Conservation (phyloP, 2,888 invertebrate genomes). For the Epicampocera succincta region DNA sequence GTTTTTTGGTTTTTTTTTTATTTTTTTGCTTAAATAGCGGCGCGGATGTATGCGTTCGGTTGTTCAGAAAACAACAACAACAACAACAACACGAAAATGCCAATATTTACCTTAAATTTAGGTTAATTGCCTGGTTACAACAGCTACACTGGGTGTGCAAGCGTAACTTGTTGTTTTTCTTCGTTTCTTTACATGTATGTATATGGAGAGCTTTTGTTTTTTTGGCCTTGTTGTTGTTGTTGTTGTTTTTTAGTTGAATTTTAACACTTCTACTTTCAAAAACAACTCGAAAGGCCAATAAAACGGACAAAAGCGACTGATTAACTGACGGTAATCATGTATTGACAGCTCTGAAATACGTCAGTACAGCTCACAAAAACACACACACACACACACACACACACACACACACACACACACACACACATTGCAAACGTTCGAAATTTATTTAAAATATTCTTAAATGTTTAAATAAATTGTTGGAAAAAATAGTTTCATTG, state of each 20-base stretch:
- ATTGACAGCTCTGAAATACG: slow-evolving; percentile 39
- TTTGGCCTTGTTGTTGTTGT: too few species aligned
- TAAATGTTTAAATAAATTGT: slow-evolving; percentile 33
- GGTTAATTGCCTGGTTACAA: slow-evolving; percentile 65
- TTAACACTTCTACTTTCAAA: slow-evolving; percentile 65
- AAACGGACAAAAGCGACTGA: slow-evolving; percentile 16
- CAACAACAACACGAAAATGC: not conserved
- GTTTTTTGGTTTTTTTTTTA: too few species aligned
- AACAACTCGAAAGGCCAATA: slow-evolving; percentile 40
- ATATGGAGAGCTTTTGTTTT: slow-evolving; percentile 7
- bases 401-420: not conserved
- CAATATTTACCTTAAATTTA: slow-evolving; percentile 60
- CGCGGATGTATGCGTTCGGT: too few species aligned
- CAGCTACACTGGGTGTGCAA: slow-evolving; percentile 15
- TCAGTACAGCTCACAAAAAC: slow-evolving; percentile 17
- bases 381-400: too few species aligned
- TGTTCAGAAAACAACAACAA: too few species aligned
- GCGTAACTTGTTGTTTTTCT: slow-evolving; percentile 25
- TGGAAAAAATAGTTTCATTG: slow-evolving; percentile 48
- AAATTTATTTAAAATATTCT: slow-evolving; percentile 38
- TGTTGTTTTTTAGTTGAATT: slow-evolving; percentile 1
- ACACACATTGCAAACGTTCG: not conserved
- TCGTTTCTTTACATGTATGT: too few species aligned
- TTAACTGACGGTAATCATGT: slow-evolving; percentile 37
- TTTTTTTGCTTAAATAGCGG: not conserved